Base-by-base conservation (phyloP, 2,113 vertebrate species). In the Pimephales promelas region DNA sequence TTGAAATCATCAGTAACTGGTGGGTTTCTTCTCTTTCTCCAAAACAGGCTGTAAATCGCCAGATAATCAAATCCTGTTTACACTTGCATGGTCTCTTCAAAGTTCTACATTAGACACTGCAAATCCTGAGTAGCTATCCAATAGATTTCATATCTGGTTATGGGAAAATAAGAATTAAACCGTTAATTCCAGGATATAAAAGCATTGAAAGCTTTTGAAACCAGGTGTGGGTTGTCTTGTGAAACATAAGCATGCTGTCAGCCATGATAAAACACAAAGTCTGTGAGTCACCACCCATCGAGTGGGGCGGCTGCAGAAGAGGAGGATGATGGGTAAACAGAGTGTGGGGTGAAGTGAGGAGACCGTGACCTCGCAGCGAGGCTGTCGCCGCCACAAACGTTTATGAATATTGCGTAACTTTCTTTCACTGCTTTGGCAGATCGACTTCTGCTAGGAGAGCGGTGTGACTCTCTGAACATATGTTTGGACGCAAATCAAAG, bases 401-500 rank as follows among this genome's bases (percentile, higher is more conserved):
- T 81, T 47, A 73, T 70, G 40, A 80, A 70, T 34, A 24, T 84
- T 79, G 28, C 20, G n/a, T 43, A 84, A 83, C 40, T n/a, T 36
- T 68, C 64, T 85, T 61, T 56, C 71, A 49, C 68, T 40, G 24
- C 18, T 73, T 82, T 81, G 83, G 82, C 74, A 73, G 68, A 31
- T 59, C 22, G 14, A 14, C 77, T 64, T 61, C 10, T 43, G 78
- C 73, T 68, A 49, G 61, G 22, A 18, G 57, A 52, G 47, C 28
- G 22, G 36, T 64, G 47, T 59, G 64, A 76, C n/a, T 79, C 78
- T 40, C 56, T 71, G 47, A 66, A 28, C 61, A 43, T 34, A 71
- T 83, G 56, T 81, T 57, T 81, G 59, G 73, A 66, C 34, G n/a
- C 11, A 45, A 76, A 83, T 86, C 24, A 82, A 84, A 78, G 78